Conservation (phyloP, 2,797 vertebrate species). For the Coregonus sp. region DNA sequence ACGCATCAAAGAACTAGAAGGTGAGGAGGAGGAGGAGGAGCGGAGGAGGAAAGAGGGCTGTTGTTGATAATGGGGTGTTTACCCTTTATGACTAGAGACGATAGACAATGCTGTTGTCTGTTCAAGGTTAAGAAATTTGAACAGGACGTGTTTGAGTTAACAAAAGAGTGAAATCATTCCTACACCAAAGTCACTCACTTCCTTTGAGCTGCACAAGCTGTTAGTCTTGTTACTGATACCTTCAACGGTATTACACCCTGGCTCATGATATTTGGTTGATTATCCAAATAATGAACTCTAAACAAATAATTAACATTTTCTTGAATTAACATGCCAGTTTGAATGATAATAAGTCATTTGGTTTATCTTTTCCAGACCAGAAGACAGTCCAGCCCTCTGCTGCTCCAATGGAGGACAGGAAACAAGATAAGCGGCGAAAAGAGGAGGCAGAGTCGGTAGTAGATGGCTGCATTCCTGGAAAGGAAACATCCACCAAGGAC, state of each 20-base stretch:
- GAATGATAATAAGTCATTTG: not conserved
- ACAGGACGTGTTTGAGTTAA: not conserved
- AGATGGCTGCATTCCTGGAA: slow-evolving; percentile 17
- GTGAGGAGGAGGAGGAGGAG: slow-evolving; percentile 60
- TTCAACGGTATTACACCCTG: not conserved
- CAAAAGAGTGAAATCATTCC: not conserved
- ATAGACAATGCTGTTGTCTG: not conserved
- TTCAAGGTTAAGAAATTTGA: not conserved
- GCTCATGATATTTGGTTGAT: not conserved
- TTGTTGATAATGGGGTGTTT: not conserved
- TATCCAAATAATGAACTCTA: not conserved
- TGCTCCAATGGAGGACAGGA: slow-evolving; percentile 18
- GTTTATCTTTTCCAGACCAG: slow-evolving; percentile 57
- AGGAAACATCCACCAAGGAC: not conserved
- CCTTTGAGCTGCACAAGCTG: not conserved
- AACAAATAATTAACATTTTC: not conserved
- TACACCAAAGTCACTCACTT: not conserved
- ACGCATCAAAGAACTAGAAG: slow-evolving; percentile 76
- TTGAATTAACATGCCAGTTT: not conserved
- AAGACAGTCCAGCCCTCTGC: slow-evolving; percentile 46
- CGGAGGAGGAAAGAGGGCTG: no score
- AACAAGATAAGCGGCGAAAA: slow-evolving; percentile 26
- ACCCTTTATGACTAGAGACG: not conserved
- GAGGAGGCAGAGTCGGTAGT: slow-evolving; percentile 11
- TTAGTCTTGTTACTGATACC: slow-evolving; percentile 31